Evolutionary conservation across 2,888 invertebrate species (phyloP), one percentile per base, ranked within the genome.

Genomic region (Xylocampa areola): DNA sequence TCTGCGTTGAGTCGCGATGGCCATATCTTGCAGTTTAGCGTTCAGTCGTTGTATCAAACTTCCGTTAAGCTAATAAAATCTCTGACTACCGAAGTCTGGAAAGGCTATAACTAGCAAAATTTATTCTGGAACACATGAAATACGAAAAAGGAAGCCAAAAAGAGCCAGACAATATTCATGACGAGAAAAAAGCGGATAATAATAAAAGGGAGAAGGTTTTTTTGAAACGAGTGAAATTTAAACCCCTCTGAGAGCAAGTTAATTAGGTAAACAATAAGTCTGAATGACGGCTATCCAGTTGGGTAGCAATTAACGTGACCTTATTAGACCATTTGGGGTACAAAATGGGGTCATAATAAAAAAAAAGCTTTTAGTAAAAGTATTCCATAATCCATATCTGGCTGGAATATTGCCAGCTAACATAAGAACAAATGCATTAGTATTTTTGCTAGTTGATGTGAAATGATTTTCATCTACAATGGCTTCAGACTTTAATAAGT

Each of bases 331-430:
- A 32, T 68, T 45, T 52, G 25, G 47, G 43, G 30, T 45, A 36
- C 21, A 13, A n/a, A 69, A 50, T 70, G 65, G 50, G 71, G 66
- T 70, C 57, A 47, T 21, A 25, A 16, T 13, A 5, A 13, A 1
- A 63, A 53, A 47, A 65, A 63, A 44, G 32, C 39, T 69, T 69
- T 65, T 41, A 68, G 29, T 11, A 40, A 19, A 27, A 36, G 10
- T 11, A 14, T n/a, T n/a, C n/a, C 5, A 2, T 21, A 39, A 10
- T 33, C 19, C 11, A 19, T 14, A 37, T 53, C 33, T 63, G 16
- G 25, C 21, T 63, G 64, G 69, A 68, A 35, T 44, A 30, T 68
- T 63, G 69, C 69, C 64, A 68, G 29, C 16, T 68, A 63, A 21
- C 39, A 33, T 35, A 32, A 48, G 32, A 27, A 63, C 47, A 30